Percentiles rank a stretch among this genome's conserved stretches.
Conservation (phyloP, 1,140 invertebrate genomes). For the Galleria mellonella region DNA sequence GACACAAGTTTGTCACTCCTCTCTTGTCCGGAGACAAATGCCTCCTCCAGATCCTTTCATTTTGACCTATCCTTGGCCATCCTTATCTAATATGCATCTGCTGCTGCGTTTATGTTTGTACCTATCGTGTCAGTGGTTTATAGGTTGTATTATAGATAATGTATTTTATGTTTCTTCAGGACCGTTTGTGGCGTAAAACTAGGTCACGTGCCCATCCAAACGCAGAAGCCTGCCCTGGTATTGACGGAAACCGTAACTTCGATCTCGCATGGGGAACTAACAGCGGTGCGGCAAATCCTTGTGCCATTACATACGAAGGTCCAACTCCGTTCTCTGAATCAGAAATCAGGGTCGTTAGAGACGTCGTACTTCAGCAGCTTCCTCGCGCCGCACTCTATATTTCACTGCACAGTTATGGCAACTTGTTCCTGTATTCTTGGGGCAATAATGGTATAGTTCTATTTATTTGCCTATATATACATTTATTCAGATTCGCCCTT, state of each 20-base stretch:
- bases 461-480: no score
- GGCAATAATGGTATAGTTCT: slow-evolving; percentile 76
- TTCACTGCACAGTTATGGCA: slow-evolving; percentile 81
- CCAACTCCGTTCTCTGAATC: slow-evolving; percentile 82
- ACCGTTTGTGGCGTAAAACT: slow-evolving; percentile 75
- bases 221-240: slow-evolving; percentile 60
- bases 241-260: slow-evolving; percentile 78
- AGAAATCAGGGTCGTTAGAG: slow-evolving; percentile 75
- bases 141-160: no score
- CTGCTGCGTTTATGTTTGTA: no score
- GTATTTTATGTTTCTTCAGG: slow-evolving; percentile 47
- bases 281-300: slow-evolving; percentile 76
- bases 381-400: slow-evolving; percentile 78
- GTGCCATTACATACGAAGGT: slow-evolving; percentile 83
- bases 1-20: no score
- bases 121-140: no score
- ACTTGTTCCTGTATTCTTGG: slow-evolving; percentile 84
- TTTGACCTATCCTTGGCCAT: no score
- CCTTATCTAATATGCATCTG: no score
- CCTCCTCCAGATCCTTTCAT: no score
- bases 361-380: slow-evolving; percentile 68
- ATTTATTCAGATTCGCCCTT: no score
- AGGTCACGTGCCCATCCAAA: slow-evolving; percentile 39
- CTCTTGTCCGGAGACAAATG: no score
- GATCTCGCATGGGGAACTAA: slow-evolving; percentile 71